These are phyloP conservation scores for Pitangus sulphuratus DNA, from an alignment of 2,797 vertebrate genomes.

Conservation along the genomic window DNA sequence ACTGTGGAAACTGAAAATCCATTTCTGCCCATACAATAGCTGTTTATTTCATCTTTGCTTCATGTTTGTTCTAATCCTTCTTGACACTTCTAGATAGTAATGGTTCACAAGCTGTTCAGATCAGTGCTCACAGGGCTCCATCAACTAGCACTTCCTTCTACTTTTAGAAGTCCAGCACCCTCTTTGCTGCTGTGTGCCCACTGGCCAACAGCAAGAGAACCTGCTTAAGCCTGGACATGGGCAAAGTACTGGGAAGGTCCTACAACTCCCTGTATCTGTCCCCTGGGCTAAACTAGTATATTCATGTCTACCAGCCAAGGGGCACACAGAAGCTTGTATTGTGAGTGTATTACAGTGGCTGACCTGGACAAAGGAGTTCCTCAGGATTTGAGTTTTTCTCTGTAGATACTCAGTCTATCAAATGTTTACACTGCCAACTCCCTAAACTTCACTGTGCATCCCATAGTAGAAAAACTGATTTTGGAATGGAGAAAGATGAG, in stretches of 20 bases:
- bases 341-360: background rate
- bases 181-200: background rate
- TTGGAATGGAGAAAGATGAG: background rate
- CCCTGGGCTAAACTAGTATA: background rate
- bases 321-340: background rate
- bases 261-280: background rate
- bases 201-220: background rate
- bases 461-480: background rate
- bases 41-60: conserved; percentile 75
- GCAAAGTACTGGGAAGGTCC: background rate
- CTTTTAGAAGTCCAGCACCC: background rate
- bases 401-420: background rate
- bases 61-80: conserved; percentile 76
- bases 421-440: background rate
- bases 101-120: conserved; percentile 69
- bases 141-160: background rate
- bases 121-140: conserved; percentile 8
- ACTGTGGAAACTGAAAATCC: conserved; percentile 76
- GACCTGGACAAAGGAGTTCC: background rate
- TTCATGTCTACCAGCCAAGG: background rate
- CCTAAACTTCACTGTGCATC: background rate
- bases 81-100: conserved; percentile 73
- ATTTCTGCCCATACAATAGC: conserved; percentile 75
- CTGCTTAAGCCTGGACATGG: background rate
- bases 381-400: background rate